Conservation (phyloP, 2,113 vertebrate species). For the Tapirus terrestris region DNA sequence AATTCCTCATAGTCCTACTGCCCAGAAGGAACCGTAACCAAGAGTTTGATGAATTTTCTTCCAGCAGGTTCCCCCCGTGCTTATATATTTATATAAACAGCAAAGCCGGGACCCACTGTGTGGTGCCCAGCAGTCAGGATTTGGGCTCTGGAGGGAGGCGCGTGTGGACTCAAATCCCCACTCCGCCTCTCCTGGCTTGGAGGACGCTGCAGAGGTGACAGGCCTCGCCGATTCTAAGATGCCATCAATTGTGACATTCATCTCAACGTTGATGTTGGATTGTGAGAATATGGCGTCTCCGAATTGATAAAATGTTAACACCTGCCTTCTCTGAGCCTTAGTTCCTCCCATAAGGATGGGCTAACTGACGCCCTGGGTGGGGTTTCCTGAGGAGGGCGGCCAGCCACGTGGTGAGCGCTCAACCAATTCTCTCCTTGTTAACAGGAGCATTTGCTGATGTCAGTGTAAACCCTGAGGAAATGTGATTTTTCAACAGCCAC, state of each 20-base stretch:
- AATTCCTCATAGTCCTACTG: not conserved
- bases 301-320: not conserved
- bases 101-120: not conserved
- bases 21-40: not conserved
- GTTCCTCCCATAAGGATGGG: not conserved
- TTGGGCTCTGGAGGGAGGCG: not conserved
- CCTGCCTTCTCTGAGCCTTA: not conserved
- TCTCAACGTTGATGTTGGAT: not conserved
- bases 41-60: not conserved
- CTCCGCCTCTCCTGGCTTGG: not conserved
- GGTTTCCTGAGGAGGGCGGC: not conserved
- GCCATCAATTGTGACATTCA: not conserved
- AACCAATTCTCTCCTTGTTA: not conserved
- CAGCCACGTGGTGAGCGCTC: not conserved
- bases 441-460: not conserved
- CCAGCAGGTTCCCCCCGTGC: not conserved
- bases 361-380: not conserved
- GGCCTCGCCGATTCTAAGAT: not conserved
- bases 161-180: not conserved
- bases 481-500: not conserved
- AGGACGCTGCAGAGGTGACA: not conserved
- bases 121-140: accelerated
- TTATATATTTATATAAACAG: not conserved
- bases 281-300: not conserved
- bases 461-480: slow-evolving; percentile 11